phyloP scores from a whole-genome alignment of 2,797 vertebrate genomes.

The Mastacembelus armatus region DNA sequence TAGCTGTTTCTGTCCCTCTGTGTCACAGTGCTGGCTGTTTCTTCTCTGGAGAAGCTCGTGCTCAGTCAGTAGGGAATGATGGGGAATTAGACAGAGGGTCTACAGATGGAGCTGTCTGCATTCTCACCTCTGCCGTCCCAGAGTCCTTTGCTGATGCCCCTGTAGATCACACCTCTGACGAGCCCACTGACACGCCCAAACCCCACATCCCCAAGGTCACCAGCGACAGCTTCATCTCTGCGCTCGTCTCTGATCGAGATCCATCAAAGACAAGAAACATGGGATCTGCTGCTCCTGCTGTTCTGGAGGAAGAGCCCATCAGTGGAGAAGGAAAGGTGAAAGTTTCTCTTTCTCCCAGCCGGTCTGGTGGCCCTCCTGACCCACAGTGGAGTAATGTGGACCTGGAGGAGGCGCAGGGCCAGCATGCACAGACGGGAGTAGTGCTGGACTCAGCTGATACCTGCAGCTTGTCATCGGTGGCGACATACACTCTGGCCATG shows the following conservation, averaged over 20 bases:
- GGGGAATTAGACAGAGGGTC: conserved; percentile 85
- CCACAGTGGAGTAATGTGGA: conserved; percentile 95
- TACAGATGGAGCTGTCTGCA: conserved; percentile 32
- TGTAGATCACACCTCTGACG: conserved; percentile 21
- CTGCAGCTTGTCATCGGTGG: conserved; percentile 88
- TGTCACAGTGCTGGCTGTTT: conserved; percentile 92
- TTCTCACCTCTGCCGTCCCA: conserved; percentile 10
- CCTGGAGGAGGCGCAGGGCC: conserved; percentile 88
- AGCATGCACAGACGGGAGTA: conserved; percentile 53
- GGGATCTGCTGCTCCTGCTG: conserved; percentile 34
- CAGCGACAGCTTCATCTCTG: conserved; percentile 88
- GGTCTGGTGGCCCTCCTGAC: conserved; percentile 57
- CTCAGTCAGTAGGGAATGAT: conserved; percentile 83
- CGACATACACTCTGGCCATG: conserved; percentile 82
- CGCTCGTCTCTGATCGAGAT: conserved; percentile 84
- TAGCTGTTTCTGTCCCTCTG: not conserved
- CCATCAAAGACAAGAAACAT: conserved; percentile 47
- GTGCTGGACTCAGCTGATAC: conserved; percentile 78
- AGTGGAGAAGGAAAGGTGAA: conserved; percentile 37
- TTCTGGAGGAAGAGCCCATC: conserved; percentile 68
- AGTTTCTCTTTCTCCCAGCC: conserved; percentile 52
- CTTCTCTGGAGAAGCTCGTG: conserved; percentile 92
- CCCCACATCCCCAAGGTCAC: conserved; percentile 84
- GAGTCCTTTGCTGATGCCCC: conserved; percentile 25
- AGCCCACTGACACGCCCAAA: conserved; percentile 45